Base-by-base conservation (phyloP, 2,888 invertebrate species). In the Amiota communis region DNA sequence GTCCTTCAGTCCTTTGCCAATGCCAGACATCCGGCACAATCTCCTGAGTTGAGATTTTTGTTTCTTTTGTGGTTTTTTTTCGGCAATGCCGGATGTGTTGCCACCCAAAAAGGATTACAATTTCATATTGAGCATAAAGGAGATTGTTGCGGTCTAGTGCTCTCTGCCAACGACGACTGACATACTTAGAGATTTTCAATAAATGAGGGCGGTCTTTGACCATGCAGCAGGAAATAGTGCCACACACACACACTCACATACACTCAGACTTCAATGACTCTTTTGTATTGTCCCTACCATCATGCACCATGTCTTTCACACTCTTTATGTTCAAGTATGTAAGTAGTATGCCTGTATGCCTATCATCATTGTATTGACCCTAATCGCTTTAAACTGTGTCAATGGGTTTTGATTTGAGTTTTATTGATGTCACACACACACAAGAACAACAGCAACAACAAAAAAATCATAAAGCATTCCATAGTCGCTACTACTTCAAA, bases 341-440 rank as follows among this genome's bases (percentile, higher is more conserved):
- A 0, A 4, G 8, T 36, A 36, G 36, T 36, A 36, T 36, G 36
- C 6, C 6, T 36, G 8, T 36, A 36, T 36, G 36, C 36, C 36
- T 36, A 4, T 36, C 36, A 36, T 51, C 67, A 53, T 76, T 79
- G 77, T 82, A 36, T 78, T 81, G 84, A 81, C 85, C 83, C 81
- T 84, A 84, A 83, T 83, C 85, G 83, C 81, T 83, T 83, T 81
- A 83, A 80, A 81, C 75, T 81, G 77, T 80, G 76, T 75, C 81
- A 80, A 74, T 72, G 67, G 67, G 36, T 36, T 68, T 49, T 51
- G 68, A 68, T 68, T 68, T 68, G 51, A 68, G 51, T 68, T 68
- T 68, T 51, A 68, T 68, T 51, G 67, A 51, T 68, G 51, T 53
- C 67, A 51, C 67, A 51, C 63, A n/a, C 63, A 23, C 23, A 23